phyloP scores from a whole-genome alignment of 2,888 invertebrate genomes.

The Eustalomyia histrio region DNA sequence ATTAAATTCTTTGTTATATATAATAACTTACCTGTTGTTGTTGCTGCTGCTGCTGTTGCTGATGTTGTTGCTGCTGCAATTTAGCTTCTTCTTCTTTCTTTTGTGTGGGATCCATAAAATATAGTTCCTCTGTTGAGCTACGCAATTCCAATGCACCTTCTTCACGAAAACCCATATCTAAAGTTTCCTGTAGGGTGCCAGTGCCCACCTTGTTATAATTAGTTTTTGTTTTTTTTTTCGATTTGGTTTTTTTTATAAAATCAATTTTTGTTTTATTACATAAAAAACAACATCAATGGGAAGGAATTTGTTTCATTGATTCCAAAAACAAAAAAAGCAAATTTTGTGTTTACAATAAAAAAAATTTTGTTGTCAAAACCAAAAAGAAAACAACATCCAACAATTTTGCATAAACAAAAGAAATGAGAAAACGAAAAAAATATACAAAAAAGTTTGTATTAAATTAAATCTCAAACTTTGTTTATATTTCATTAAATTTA shows the following conservation, averaged over 20 bases:
- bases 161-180: slow-evolving; percentile 83
- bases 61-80: slow-evolving; percentile 76
- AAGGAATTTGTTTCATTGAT: not conserved
- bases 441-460: slow-evolving; percentile 46
- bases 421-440: slow-evolving; percentile 46
- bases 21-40: slow-evolving; percentile 70
- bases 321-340: slow-evolving; percentile 12
- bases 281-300: slow-evolving; percentile 63
- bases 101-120: slow-evolving; percentile 85
- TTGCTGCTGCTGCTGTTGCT: slow-evolving; percentile 76
- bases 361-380: slow-evolving; percentile 32
- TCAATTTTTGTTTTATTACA: slow-evolving; percentile 55
- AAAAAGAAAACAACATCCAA: slow-evolving; percentile 12
- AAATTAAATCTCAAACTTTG: slow-evolving; percentile 43
- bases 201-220: slow-evolving; percentile 80
- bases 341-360: slow-evolving; percentile 32
- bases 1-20: not conserved
- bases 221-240: slow-evolving; percentile 69
- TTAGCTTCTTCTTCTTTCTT: slow-evolving; percentile 79
- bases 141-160: slow-evolving; percentile 92
- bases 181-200: slow-evolving; percentile 81
- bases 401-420: slow-evolving; percentile 31
- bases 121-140: slow-evolving; percentile 93
- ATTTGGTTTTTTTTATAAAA: slow-evolving; percentile 51
- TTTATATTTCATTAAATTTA: not conserved